Evolutionary conservation across 1,140 invertebrate species (phyloP).

Genomic region (Aphaenogaster rudis): DNA sequence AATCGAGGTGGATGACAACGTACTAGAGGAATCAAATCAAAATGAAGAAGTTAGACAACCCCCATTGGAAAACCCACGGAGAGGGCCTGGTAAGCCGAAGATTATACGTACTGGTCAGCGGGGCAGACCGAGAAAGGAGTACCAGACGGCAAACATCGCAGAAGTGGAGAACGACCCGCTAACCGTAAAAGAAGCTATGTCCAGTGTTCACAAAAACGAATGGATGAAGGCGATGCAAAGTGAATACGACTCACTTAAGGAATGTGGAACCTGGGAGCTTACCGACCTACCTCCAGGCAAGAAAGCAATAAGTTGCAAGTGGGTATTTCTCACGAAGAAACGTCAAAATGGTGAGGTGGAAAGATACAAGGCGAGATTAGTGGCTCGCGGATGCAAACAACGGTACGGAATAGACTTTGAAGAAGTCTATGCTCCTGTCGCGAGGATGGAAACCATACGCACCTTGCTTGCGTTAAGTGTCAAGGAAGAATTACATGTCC

Average conservation of each 20-base stretch:
- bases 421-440: slow-evolving; percentile 4
- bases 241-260: slow-evolving; percentile 62
- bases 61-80: background rate
- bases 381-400: slow-evolving; percentile 77
- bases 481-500: background rate
- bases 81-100: background rate
- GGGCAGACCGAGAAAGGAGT: background rate
- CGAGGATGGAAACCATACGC: background rate
- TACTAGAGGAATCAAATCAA: background rate
- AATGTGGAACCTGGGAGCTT: slow-evolving; percentile 69
- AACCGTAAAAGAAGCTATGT: slow-evolving; percentile 48
- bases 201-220: slow-evolving; percentile 30
- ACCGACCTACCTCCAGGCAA: slow-evolving; percentile 33
- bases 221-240: slow-evolving; percentile 70
- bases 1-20: background rate
- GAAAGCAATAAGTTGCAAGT: slow-evolving; percentile 77
- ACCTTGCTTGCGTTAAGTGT: background rate
- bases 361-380: slow-evolving; percentile 82
- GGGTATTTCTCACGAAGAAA: slow-evolving; percentile 80
- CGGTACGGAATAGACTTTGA: slow-evolving; percentile 74
- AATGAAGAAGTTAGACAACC: background rate
- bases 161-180: background rate
- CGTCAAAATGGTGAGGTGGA: slow-evolving; percentile 68
- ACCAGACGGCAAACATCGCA: background rate
- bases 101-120: background rate